Evolutionary conservation across 35 echinoderm and acorn worm species (phyloP), one percentile per base, ranked within the genome.

Genomic region (Lytechinus pictus): DNA sequence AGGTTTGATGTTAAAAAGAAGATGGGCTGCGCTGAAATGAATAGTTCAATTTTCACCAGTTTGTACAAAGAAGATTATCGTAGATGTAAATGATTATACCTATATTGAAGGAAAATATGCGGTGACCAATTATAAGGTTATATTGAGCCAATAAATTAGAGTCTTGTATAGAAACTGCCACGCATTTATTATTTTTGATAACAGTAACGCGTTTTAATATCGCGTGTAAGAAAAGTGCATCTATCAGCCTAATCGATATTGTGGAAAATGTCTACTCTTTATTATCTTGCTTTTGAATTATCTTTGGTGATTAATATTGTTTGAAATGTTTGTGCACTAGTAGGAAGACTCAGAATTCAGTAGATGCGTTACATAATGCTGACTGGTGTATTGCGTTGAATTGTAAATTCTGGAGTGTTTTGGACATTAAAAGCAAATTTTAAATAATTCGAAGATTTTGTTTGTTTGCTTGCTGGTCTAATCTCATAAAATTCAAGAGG

Each of bases 171-270:
- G 88, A 90, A 90, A 52, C 12, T 52, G 28, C 88, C 88, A 90
- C 52, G 88, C 88, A 90, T 54, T 90, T 13, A 90, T 90, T 90
- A 90, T 90, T 90, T 90, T 90, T 90, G 66, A 90, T 90, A 90
- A 90, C 88, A 90, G n/a, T 52, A 54, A 90, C 29, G 52, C 28
- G 29, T 90, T 88, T 44, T 90, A 44, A 90, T 9, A 14, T 44
- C 88, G 52, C 52, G 14, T 90, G 16, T 33, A 21, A 54, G 52
- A 12, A 90, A 90, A 24, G 0, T 90, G 4, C 12, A 44, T 44
- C 27, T 90, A 54, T 16, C 9, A 88, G 33, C 11, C 24, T 90
- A 51, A 10, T 90, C 52, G 5, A n/a, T 44, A 51, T 33, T 44
- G 52, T 90, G 28, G n/a, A 90, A 54, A 52, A 90, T 52, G 29